Base-by-base conservation (phyloP, 2,888 invertebrate species). In the Gastrophysa polygoni region DNA sequence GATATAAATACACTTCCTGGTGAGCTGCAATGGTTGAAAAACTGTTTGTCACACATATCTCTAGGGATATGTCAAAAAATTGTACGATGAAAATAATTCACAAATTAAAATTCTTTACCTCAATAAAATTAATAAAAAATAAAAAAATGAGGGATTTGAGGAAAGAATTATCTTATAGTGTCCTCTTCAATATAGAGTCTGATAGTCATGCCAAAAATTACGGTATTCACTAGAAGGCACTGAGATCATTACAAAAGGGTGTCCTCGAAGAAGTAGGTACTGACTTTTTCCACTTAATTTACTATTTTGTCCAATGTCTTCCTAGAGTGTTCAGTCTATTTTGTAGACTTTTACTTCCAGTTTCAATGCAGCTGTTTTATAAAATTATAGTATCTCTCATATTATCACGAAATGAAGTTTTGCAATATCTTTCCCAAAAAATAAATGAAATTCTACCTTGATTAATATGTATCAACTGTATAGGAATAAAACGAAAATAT, bases 1-100 rank as follows among this genome's bases (percentile, higher is more conserved):
- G 6, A 38, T 38, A 38, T 38, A 59, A 50, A 47, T 52, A 80
- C 63, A 77, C 79, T 77, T 75, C 75, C 73, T 74, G 78, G 77
- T 75, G 75, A 76, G 81, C 81, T 82, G 81, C 79, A 81, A 81
- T 81, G 79, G 80, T 81, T 77, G 76, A 80, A 78, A 80, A 80
- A 80, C 72, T 71, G 73, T 78, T 76, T 73, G 77, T 78, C 78
- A 77, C 77, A 79, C 81, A 81, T 81, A 81, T 74, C 81, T 77
- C 80, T 69, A 70, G 32, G 80, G 81, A 80, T 81, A 81, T 81
- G 81, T 73, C 81, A 81, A 82, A 82, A 81, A 80, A 59, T 60
- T 64, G 55, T 59, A 63, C 61, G 63, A 57, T 21, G 61, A 63
- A 52, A 56, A 20, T 28, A 58, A 55, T 28, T 28, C 56, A 47